Percentiles rank a stretch among this genome's conserved stretches.
These are phyloP conservation scores for Rostratula benghalensis DNA, from an alignment of 2,113 vertebrate species.

Conservation along the genomic window DNA sequence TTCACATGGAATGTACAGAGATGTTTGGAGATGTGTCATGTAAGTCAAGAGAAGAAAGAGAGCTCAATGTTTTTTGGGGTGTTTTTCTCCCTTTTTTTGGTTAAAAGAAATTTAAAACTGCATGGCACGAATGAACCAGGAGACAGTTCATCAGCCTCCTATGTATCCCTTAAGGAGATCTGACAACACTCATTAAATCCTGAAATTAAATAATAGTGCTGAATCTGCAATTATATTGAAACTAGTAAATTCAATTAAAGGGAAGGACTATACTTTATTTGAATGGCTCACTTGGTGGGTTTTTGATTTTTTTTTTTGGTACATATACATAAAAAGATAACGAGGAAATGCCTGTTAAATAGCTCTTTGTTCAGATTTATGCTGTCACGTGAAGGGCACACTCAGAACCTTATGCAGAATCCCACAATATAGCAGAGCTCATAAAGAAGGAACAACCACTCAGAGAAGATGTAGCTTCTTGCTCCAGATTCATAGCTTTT, in stretches of 20 bases:
- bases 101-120: neutral
- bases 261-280: neutral
- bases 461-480: neutral
- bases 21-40: neutral
- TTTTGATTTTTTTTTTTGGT: no score
- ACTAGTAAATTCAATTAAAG: slow-evolving; percentile 20
- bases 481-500: neutral
- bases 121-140: neutral
- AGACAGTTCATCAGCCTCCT: neutral
- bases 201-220: slow-evolving; percentile 34
- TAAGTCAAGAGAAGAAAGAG: neutral
- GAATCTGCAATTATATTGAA: slow-evolving; percentile 12
- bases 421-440: neutral
- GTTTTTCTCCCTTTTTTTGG: no score
- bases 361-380: neutral
- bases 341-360: neutral
- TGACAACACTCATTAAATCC: slow-evolving; percentile 21
- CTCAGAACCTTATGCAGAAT: neutral
- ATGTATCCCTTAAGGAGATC: slow-evolving; percentile 9
- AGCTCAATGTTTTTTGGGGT: no score
- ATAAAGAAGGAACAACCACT: neutral
- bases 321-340: neutral
- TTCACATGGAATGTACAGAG: neutral
- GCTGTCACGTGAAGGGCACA: neutral
- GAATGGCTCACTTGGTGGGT: neutral